phyloP scores from a whole-genome alignment of 2,113 vertebrate genomes.

The Apaloderma vittatum region DNA sequence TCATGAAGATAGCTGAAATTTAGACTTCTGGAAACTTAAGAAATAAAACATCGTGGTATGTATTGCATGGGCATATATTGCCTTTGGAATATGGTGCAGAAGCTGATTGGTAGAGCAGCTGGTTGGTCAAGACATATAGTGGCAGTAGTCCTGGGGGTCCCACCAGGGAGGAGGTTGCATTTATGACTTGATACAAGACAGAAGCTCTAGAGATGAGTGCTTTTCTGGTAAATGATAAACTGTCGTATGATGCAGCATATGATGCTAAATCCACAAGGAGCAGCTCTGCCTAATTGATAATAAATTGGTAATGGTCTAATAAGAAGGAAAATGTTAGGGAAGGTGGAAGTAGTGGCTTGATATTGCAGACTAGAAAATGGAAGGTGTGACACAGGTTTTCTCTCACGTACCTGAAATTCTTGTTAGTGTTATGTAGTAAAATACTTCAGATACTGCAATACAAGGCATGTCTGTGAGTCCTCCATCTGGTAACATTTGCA shows the following conservation, averaged over 20 bases:
- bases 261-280: background rate
- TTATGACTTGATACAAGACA: fast-evolving
- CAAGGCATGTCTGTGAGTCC: background rate
- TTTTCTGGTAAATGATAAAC: background rate
- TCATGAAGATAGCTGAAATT: background rate
- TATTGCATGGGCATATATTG: fast-evolving
- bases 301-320: background rate
- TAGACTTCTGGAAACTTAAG: background rate
- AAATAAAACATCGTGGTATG: background rate
- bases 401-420: background rate
- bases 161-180: background rate
- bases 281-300: background rate
- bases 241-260: background rate
- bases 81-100: background rate
- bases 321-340: background rate
- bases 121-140: fast-evolving
- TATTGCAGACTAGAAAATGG: background rate
- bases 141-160: background rate
- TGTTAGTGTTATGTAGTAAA: background rate
- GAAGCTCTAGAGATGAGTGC: fast-evolving
- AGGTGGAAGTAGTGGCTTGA: background rate
- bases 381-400: background rate
- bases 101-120: background rate
- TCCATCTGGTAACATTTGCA: background rate
- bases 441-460: background rate